Evolutionary conservation across 1,140 invertebrate genomes (phyloP), one percentile per base, ranked within the genome.

Genomic region (Drosophila hydei): DNA sequence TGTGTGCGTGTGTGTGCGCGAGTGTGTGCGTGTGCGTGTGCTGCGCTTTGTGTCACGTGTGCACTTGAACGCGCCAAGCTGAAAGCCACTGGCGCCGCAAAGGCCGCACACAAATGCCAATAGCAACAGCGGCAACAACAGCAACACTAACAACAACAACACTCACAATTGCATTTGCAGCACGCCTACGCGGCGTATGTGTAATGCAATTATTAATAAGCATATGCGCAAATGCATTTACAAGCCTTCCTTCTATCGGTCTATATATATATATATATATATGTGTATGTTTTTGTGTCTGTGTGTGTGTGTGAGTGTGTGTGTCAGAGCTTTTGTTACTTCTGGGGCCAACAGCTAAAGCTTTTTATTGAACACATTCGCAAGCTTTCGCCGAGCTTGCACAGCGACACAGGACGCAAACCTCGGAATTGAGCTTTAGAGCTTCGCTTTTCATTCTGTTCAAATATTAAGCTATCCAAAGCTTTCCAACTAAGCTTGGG

Each of bases 151-250:
- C 14, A 55, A 45, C 9, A 40, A 27, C 48, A 47, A 40, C 43
- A 3, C 36, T 18, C 50, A 21, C 52, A 7, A n/a, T 23, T 19
- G 56, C 42, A 25, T 23, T 19, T 42, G 30, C 42, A 33, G 51
- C 7, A 60, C 38, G 56, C 61, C 81, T 59, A 50, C 75, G 16
- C 65, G 77, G 81, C 81, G 81, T 79, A 85, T 85, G 80, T 87
- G 81, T 87, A 85, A 85, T 85, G 74, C 81, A 87, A 87, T 85
- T 77, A 81, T 87, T 81, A 77, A 87, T 87, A 85, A 81, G 65
- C 75, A 72, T 81, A 80, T 77, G 75, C 63, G 25, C 38, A 48
- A 21, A 18, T 27, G 30, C 42, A 25, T 51, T 55, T 43, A 12
- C 38, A 21, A 21, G 43, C 43, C 18, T 45, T 21, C 4, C 43